Percentiles rank a stretch among this genome's conserved stretches.
These are phyloP conservation scores for Drosophila erecta DNA, from an alignment of 1,140 invertebrate species.

Conservation along the genomic window DNA sequence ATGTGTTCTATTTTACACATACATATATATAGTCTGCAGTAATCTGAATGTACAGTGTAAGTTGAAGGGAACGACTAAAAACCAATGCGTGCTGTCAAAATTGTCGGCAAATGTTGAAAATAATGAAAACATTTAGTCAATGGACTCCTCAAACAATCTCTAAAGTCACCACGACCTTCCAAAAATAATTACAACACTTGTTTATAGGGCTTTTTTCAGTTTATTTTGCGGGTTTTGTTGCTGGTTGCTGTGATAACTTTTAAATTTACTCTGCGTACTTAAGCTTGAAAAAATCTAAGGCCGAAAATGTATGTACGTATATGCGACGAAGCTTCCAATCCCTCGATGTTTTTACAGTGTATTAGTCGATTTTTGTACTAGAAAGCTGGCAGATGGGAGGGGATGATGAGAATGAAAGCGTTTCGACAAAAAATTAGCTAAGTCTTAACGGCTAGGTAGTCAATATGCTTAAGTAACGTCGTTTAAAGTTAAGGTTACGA, in stretches of 20 bases:
- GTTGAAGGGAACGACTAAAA: too few relatives aligned
- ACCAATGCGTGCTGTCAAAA: too few relatives aligned
- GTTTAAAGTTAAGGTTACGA: constrained; percentile 52
- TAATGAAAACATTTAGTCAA: too few relatives aligned
- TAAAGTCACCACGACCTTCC: background rate
- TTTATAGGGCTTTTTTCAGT: constrained; percentile 58
- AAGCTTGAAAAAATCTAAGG: constrained; percentile 76
- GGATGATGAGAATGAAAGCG: constrained; percentile 50
- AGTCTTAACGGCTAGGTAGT: constrained; percentile 66
- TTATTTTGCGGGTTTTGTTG: constrained; percentile 58
- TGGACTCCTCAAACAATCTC: too few relatives aligned
- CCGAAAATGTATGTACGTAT: constrained; percentile 80
- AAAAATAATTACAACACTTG: constrained; percentile 29
- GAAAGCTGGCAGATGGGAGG: constrained; percentile 54
- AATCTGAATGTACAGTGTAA: too few relatives aligned
- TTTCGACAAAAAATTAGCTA: constrained; percentile 76
- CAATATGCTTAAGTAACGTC: constrained; percentile 68
- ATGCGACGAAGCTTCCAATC: constrained; percentile 46
- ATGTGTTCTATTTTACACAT: too few relatives aligned
- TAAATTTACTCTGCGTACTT: constrained; percentile 61
- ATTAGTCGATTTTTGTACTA: constrained; percentile 67
- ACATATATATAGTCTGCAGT: too few relatives aligned
- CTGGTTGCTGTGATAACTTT: constrained; percentile 47
- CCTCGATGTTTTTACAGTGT: constrained; percentile 63
- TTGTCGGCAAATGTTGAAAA: too few relatives aligned